Evolutionary conservation across 2,888 invertebrate species (phyloP).

Genomic region (Nomada fucata): DNA sequence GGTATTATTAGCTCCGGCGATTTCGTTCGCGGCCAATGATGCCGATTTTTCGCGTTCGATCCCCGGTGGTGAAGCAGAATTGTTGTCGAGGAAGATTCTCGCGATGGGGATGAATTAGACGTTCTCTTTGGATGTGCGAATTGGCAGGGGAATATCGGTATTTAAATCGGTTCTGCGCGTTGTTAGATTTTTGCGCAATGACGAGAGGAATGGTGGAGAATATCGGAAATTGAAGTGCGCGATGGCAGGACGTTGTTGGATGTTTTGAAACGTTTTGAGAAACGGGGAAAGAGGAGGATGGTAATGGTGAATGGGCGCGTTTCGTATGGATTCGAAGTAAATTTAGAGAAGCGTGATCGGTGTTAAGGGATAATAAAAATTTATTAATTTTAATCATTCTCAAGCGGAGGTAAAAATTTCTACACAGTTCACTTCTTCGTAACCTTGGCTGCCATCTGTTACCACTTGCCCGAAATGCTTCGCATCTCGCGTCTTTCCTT

Average conservation of each 20-base stretch:
- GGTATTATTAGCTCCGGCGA: conserved; percentile 40
- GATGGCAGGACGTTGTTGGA: no score
- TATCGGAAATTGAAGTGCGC: no score
- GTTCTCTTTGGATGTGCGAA: no score
- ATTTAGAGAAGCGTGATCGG: neutral
- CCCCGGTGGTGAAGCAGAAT: neutral
- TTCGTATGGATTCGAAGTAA: no score
- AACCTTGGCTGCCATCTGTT: conserved; percentile 37
- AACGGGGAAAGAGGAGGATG: no score
- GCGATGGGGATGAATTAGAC: neutral
- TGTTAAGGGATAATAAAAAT: neutral
- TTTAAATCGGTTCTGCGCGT: no score
- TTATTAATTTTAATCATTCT: neutral
- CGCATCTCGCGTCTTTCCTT: neutral
- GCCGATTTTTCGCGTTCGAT: conserved; percentile 20
- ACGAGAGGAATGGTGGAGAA: no score
- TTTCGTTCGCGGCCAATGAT: conserved; percentile 12
- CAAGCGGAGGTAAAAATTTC: no score
- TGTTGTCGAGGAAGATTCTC: neutral
- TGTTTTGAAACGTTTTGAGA: no score
- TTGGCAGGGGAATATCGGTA: no score
- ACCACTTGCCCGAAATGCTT: conserved; percentile 14
- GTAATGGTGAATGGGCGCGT: no score
- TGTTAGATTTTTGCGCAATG: no score
- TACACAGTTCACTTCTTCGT: neutral